A percentile compares a stretch with the other conserved stretches of the same genome.
These are phyloP conservation scores for Styela clava DNA, from an alignment of 23 tunicate species.

Conservation along the genomic window DNA sequence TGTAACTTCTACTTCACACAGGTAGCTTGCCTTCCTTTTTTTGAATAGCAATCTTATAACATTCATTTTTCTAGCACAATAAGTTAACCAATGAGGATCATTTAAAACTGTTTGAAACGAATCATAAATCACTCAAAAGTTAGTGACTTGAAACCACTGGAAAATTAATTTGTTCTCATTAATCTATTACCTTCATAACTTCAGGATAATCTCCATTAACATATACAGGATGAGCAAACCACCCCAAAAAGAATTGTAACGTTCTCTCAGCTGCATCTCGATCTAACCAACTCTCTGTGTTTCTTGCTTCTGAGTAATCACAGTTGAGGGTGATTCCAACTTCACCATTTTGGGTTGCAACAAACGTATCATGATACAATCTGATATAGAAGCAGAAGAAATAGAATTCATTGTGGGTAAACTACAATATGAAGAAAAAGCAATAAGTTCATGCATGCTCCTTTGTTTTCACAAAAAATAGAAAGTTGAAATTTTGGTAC, in stretches of 20 bases:
- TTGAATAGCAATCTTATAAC: too few species aligned
- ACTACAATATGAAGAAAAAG: neutral
- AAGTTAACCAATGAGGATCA: too few species aligned
- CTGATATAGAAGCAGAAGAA: conserved; percentile 20
- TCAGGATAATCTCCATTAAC: conserved; percentile 92
- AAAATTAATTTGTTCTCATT: too few species aligned
- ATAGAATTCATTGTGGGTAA: neutral
- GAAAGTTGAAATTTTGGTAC: too few species aligned
- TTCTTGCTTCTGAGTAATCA: conserved; percentile 75
- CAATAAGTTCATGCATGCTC: too few species aligned
- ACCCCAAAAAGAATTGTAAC: conserved; percentile 80
- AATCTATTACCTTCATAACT: conserved; percentile 92
- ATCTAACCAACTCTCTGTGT: conserved; percentile 57
- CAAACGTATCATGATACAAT: conserved; percentile 44
- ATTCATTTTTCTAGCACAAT: too few species aligned
- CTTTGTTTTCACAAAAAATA: too few species aligned
- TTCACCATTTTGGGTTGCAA: conserved; percentile 50
- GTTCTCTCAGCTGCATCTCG: conserved; percentile 61
- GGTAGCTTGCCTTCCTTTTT: too few species aligned
- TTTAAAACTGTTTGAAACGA: too few species aligned
- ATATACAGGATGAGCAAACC: conserved; percentile 93
- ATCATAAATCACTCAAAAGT: too few species aligned
- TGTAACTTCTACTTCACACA: too few species aligned
- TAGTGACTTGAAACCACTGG: too few species aligned
- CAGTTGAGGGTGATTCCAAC: conserved; percentile 90